These are phyloP conservation scores for Taurulus bubalis DNA, from an alignment of 2,113 vertebrate genomes.

Conservation along the genomic window DNA sequence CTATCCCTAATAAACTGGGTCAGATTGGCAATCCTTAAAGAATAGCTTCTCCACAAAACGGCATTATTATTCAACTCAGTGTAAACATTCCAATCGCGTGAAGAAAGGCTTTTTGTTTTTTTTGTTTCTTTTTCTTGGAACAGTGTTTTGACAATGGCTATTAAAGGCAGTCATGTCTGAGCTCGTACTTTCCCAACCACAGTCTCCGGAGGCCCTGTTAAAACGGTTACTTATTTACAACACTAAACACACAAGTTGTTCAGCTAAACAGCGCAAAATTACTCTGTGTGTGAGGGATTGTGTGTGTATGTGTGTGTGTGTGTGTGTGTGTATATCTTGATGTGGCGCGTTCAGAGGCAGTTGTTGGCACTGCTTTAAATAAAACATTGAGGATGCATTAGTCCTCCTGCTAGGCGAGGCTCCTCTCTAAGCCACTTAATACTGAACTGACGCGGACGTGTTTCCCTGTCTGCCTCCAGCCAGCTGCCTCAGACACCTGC, in stretches of 20 bases:
- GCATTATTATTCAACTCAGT: conserved; percentile 71
- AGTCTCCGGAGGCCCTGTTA: conserved; percentile 70
- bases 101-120: conserved; percentile 28
- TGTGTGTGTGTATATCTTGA: conserved; percentile 31
- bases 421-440: conserved; percentile 68
- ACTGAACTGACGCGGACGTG: conserved; percentile 68
- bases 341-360: conserved; percentile 43
- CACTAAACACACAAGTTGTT: conserved; percentile 81
- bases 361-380: conserved; percentile 71
- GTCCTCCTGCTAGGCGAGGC: conserved; percentile 64
- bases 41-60: conserved; percentile 62
- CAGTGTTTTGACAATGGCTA: conserved; percentile 71
- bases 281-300: conserved; percentile 39
- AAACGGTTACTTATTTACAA: conserved; percentile 81
- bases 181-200: conserved; percentile 58
- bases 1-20: conserved; percentile 83
- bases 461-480: conserved; percentile 66
- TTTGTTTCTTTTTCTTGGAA: conserved; percentile 53
- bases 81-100: conserved; percentile 75
- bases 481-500: conserved; percentile 80
- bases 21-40: conserved; percentile 75
- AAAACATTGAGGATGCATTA: conserved; percentile 76
- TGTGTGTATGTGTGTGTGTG: conserved; percentile 1
- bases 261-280: conserved; percentile 72
- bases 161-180: conserved; percentile 69